A percentile compares a stretch with the other conserved stretches of the same genome.
phyloP scores from a whole-genome alignment of 2,113 vertebrate species.

The Chionomys nivalis region DNA sequence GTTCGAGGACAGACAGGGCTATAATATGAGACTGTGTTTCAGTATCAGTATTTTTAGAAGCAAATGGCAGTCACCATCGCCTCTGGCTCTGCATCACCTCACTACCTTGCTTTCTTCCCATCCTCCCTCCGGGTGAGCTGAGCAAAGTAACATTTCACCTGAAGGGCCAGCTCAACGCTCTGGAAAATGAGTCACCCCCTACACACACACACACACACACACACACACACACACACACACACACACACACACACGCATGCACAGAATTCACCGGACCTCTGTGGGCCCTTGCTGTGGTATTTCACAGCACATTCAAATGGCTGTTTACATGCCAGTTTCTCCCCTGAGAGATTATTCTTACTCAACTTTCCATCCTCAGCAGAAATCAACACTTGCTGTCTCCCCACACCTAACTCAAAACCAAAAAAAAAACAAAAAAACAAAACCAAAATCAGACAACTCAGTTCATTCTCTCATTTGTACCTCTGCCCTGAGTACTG shows the following conservation, averaged over 20 bases:
- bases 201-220: not conserved
- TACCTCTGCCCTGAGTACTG: not conserved
- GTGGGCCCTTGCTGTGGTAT: not conserved
- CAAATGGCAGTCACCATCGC: not conserved
- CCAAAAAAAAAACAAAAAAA: not conserved
- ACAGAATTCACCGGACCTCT: not conserved
- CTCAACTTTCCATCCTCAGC: slow-evolving; percentile 15
- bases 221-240: not conserved
- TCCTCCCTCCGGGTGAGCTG: not conserved
- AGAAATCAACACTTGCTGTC: not conserved
- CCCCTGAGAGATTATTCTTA: not conserved
- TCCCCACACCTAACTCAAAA: not conserved
- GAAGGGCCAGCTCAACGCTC: not conserved
- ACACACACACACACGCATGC: not conserved
- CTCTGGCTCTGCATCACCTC: not conserved
- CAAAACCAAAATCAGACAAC: not conserved
- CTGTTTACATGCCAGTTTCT: not conserved
- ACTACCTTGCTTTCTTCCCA: not conserved
- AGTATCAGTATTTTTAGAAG: not conserved
- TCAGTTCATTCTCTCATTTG: not conserved
- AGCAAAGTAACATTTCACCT: not conserved
- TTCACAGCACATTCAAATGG: not conserved
- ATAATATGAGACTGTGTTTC: not conserved
- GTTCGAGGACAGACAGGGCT: not conserved
- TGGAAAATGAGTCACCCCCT: not conserved